phyloP scores from a whole-genome alignment of 2,888 invertebrate genomes.

The Amphipyra berbera region DNA sequence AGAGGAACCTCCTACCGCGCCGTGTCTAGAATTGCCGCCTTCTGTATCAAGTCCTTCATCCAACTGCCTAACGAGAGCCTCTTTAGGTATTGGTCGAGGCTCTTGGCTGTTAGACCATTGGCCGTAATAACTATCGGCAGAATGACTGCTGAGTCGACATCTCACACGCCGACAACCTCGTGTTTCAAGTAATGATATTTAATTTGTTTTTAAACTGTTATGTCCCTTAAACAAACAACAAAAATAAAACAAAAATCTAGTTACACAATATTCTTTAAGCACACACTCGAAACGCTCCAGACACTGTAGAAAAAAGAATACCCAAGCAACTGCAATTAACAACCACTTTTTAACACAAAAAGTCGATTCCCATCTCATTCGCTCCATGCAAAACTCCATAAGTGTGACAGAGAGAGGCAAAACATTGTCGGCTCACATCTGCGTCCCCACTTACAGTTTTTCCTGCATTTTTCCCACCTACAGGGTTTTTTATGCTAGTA shows the following conservation, averaged over 20 bases:
- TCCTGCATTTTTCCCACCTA: conserved; percentile 71
- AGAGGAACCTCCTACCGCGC: no score
- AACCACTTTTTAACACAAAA: conserved; percentile 65
- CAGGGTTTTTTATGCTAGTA: conserved; percentile 64
- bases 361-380: conserved; percentile 46
- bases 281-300: conserved; percentile 51
- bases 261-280: conserved; percentile 57
- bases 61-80: no score
- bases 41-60: no score
- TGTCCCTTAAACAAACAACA: conserved; percentile 24
- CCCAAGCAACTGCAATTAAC: conserved; percentile 69
- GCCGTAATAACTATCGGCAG: no score
- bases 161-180: no score
- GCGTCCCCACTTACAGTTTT: conserved; percentile 72
- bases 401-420: conserved; percentile 56
- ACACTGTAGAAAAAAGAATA: conserved; percentile 61
- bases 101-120: no score
- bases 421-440: conserved; percentile 64
- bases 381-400: conserved; percentile 15
- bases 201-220: conserved; percentile 1
- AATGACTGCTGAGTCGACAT: no score
- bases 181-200: no score
- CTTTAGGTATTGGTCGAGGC: no score
- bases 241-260: conserved; percentile 44
- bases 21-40: no score